Evolutionary conservation across 2,888 invertebrate species (phyloP).

Genomic region (Anodontia alba): DNA sequence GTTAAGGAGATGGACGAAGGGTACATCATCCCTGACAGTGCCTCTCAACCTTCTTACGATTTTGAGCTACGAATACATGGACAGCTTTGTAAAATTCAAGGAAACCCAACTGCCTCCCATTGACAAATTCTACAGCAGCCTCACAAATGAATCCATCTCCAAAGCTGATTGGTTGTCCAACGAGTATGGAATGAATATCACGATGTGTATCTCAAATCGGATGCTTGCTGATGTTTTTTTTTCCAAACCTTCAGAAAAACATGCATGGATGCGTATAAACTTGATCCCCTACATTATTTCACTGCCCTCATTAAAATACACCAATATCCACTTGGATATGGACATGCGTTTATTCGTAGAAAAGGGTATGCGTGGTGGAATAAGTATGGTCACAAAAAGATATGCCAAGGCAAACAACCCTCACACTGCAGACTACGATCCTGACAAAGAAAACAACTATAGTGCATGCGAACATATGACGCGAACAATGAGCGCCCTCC

Average conservation of each 20-base stretch:
- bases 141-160: conserved; percentile 12
- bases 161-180: conserved; percentile 18
- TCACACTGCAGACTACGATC: too few species aligned
- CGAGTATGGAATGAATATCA: conserved; percentile 48
- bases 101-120: conserved; percentile 18
- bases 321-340: conserved; percentile 77
- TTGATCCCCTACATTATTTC: too few species aligned
- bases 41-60: too few species aligned
- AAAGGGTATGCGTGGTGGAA: too few species aligned
- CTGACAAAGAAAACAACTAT: conserved; percentile 66
- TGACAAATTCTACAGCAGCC: conserved; percentile 5
- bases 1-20: conserved; percentile 14
- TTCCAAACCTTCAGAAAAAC: too few species aligned
- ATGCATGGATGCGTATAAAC: too few species aligned
- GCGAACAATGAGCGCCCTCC: too few species aligned
- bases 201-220: conserved; percentile 61
- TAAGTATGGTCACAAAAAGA: too few species aligned
- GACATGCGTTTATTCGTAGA: too few species aligned
- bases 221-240: conserved; percentile 80
- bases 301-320: conserved; percentile 81
- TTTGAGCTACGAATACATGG: conserved; percentile 14
- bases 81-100: conserved; percentile 7
- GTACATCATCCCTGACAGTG: not conserved
- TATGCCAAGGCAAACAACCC: too few species aligned
- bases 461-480: too few species aligned